Evolutionary conservation across 1,140 invertebrate genomes (phyloP).

Genomic region (Listronotus oregonensis): DNA sequence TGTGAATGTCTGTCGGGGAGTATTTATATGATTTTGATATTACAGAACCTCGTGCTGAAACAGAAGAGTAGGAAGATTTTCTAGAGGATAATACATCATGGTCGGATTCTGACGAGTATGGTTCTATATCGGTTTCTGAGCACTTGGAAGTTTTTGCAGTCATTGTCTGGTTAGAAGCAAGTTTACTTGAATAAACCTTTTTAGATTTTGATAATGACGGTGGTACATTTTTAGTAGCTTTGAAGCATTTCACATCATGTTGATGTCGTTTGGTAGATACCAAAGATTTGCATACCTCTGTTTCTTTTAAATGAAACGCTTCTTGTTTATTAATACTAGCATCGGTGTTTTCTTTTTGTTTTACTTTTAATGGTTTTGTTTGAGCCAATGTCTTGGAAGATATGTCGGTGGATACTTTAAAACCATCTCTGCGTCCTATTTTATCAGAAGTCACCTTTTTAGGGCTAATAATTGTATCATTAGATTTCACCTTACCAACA

Average conservation of each 20-base stretch:
- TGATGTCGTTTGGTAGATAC: background rate
- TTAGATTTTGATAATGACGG: too few species aligned
- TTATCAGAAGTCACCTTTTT: background rate
- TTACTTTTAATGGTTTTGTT: background rate
- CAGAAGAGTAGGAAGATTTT: conserved; percentile 17
- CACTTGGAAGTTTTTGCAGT: conserved; percentile 25
- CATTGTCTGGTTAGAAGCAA: background rate
- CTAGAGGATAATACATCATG: conserved; percentile 8
- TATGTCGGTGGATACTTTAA: background rate
- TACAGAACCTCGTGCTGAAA: background rate
- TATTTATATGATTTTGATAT: conserved; percentile 15
- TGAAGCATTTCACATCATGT: too few species aligned
- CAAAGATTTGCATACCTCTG: background rate
- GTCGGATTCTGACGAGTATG: conserved; percentile 50
- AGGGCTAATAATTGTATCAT: background rate
- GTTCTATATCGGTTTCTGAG: conserved; percentile 47
- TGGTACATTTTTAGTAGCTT: too few species aligned
- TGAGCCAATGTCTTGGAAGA: background rate
- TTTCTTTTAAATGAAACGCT: too few species aligned
- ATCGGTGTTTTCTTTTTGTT: background rate
- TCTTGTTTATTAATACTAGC: too few species aligned
- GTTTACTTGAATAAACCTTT: too few species aligned
- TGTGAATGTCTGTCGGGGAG: conserved; percentile 38
- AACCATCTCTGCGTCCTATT: background rate
- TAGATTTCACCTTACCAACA: too few species aligned